Base-by-base conservation (phyloP, 1,140 invertebrate genomes). In the Lasaia peninsularis region DNA sequence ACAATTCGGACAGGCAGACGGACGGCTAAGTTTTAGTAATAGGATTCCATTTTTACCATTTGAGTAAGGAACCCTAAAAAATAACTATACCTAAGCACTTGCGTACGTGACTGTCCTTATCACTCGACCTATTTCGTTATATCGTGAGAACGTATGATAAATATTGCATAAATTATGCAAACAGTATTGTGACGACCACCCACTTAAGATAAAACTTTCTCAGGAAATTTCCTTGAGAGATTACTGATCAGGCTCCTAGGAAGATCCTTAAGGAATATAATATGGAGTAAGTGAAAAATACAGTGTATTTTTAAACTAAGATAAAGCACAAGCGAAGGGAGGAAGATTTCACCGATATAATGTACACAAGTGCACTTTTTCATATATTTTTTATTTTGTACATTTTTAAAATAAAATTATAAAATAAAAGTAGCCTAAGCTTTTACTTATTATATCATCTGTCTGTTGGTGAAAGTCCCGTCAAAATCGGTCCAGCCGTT, bases 121-220 rank as follows among this genome's bases (percentile, higher is more conserved):
- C 37, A 40, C 37, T 40, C 37, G 37, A 40, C 37, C 37, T 40
- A 40, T 40, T 40, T 40, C 37, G 37, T 40, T 40, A 40, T 40
- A 40, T 40, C 37, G 37, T 40, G 37, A 16, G 37, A 40, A 40
- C 14, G 16, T 40, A 40, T 18, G 37, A 40, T 40, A 40, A 44
- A 44, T 44, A 44, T 44, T 44, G 37, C 16, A 44, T 44, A 44
- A 44, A 44, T 44, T 44, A 44, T 44, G 37, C 37, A 44, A 44
- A 44, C 37, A 44, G 37, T 44, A 44, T 44, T 44, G 18, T 44
- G 40, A 44, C 40, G 40, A 44, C 40, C 40, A 44, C 40, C 40
- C 40, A 44, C 40, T 44, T 44, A 44, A 9, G 40, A 44, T 21
- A 44, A 18, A 44, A 44, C 40, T 44, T 44, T 21, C 40, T 16